Conservation (phyloP, 2,113 vertebrate species). For the Vireo altiloquus region DNA sequence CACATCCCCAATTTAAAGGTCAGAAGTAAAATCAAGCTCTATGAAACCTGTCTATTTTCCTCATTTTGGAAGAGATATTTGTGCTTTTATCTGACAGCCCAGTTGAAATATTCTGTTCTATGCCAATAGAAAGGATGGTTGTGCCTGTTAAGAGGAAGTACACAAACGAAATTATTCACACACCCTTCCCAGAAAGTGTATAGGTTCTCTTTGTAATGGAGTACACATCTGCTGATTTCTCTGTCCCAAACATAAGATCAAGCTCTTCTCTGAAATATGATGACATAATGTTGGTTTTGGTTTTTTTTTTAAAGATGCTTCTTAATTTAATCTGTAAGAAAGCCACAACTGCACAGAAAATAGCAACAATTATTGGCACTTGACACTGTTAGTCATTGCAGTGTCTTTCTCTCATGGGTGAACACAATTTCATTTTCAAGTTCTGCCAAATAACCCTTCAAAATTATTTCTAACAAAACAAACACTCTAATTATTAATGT, state of each 20-base stretch:
- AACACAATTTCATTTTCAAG: neutral
- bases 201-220: neutral
- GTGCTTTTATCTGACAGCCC: neutral
- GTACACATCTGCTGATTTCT: neutral
- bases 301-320: neutral
- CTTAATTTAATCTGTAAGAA: neutral
- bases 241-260: neutral
- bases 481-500: neutral
- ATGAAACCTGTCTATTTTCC: neutral
- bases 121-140: neutral
- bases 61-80: neutral
- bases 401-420: neutral
- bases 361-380: neutral
- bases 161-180: neutral
- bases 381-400: neutral
- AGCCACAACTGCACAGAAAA: neutral
- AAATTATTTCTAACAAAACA: neutral
- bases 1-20: neutral
- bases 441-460: neutral
- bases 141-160: neutral
- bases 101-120: neutral
- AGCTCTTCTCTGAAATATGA: neutral
- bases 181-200: neutral
- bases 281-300: neutral
- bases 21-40: conserved; percentile 27